phyloP scores from a whole-genome alignment of 1,140 invertebrate species.

The Epicauta chinensis region DNA sequence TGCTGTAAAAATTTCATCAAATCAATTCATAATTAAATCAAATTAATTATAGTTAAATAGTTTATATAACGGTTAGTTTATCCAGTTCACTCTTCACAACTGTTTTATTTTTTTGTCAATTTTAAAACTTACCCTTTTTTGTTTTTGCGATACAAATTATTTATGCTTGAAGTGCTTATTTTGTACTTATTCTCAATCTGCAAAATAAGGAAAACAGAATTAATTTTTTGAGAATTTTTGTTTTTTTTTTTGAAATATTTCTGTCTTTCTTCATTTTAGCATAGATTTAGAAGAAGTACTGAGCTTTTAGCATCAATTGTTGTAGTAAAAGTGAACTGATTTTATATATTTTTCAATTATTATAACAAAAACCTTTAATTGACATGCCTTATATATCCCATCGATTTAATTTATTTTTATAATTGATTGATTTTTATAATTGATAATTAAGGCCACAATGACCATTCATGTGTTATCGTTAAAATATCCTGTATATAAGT shows the following conservation, averaged over 20 bases:
- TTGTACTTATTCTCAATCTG: slow-evolving; percentile 99
- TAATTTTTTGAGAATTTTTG: slow-evolving; percentile 32
- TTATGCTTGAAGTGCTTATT: slow-evolving; percentile 95
- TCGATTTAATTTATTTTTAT: too few species aligned
- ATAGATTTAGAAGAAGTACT: slow-evolving; percentile 50
- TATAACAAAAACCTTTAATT: slow-evolving; percentile 27
- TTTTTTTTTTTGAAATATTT: slow-evolving; percentile 22
- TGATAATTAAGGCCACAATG: background rate
- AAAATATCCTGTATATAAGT: too few species aligned
- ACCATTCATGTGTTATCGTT: too few species aligned
- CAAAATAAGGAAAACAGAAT: slow-evolving; percentile 85
- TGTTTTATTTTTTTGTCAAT: slow-evolving; percentile 22
- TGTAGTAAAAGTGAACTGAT: slow-evolving; percentile 39
- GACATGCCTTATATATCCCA: slow-evolving; percentile 30
- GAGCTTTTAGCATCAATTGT: slow-evolving; percentile 37
- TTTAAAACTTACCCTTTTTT: slow-evolving; percentile 98
- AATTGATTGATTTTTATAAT: slow-evolving; percentile 17
- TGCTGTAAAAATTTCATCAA: slow-evolving; percentile 64
- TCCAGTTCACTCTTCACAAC: slow-evolving; percentile 38
- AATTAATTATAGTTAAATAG: too few species aligned
- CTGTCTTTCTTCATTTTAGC: slow-evolving; percentile 48
- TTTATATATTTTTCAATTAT: slow-evolving; percentile 1
- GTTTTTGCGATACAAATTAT: slow-evolving; percentile 98
- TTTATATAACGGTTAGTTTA: slow-evolving; percentile 11
- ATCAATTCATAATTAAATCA: background rate